Evolutionary conservation across 2,113 vertebrate genomes (phyloP).

Genomic region (Calidris pugnax): DNA sequence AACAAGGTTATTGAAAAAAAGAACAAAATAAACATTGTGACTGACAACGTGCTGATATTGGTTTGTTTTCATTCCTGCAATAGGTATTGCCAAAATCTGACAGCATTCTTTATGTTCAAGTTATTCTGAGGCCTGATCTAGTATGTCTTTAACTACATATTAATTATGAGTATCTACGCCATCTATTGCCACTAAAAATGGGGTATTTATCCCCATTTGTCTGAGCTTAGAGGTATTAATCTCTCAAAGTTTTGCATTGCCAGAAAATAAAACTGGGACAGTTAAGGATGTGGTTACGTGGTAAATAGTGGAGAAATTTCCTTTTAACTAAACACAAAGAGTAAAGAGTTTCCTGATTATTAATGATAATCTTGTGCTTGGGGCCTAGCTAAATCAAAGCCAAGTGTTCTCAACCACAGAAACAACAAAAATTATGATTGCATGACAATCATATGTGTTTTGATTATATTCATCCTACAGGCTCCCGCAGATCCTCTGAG

Average conservation of each 20-base stretch:
- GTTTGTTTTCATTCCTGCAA: constrained; percentile 17
- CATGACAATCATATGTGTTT: background rate
- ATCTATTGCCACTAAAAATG: background rate
- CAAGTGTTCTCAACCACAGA: background rate
- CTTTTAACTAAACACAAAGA: constrained; percentile 3
- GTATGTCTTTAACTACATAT: background rate
- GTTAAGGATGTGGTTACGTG: background rate
- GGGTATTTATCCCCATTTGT: background rate
- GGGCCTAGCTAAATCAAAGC: background rate
- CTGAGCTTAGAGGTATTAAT: background rate
- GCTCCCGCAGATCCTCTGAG: background rate
- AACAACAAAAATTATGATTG: background rate
- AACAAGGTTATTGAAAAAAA: background rate
- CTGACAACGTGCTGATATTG: background rate
- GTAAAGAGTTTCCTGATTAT: constrained; percentile 4
- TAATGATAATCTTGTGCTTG: background rate
- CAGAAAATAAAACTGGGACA: background rate
- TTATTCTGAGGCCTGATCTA: background rate
- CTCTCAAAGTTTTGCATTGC: background rate
- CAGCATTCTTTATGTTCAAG: background rate
- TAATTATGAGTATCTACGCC: background rate
- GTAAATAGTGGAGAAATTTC: background rate
- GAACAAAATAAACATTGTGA: background rate
- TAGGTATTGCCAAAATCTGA: background rate
- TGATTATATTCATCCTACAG: background rate